A percentile compares a stretch with the other conserved stretches of the same genome.
These are phyloP conservation scores for Hylaeus volcanicus DNA, from an alignment of 1,140 invertebrate species.

Conservation along the genomic window DNA sequence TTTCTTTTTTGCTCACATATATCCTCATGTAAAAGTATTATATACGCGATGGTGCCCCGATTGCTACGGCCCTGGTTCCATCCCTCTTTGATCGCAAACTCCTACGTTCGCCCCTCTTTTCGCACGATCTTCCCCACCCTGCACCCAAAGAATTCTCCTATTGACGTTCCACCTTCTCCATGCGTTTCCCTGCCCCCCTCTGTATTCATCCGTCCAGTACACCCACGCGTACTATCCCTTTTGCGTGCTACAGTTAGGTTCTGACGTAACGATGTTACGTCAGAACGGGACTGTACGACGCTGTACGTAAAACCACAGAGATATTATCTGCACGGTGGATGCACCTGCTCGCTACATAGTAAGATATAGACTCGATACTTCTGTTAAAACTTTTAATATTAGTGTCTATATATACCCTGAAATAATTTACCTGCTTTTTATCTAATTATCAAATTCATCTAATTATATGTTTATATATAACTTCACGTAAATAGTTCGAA, in stretches of 20 bases:
- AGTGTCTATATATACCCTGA: no score
- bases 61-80: constrained; percentile 4
- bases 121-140: constrained; percentile 20
- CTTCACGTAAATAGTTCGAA: no score
- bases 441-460: no score
- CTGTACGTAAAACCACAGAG: background rate
- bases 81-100: background rate
- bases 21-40: no score
- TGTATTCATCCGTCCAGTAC: constrained; percentile 11
- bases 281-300: constrained; percentile 37
- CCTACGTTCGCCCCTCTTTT: background rate
- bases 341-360: background rate
- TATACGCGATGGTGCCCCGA: no score
- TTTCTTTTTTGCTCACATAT: no score
- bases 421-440: no score
- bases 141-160: constrained; percentile 49
- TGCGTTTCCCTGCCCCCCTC: background rate
- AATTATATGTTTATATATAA: no score
- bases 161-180: constrained; percentile 52
- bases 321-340: background rate
- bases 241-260: constrained; percentile 18
- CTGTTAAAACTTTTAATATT: no score
- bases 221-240: constrained; percentile 53
- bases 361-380: no score
- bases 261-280: constrained; percentile 56